A percentile compares a stretch with the other conserved stretches of the same genome.
These are phyloP conservation scores for Ramphastos sulfuratus DNA, from an alignment of 2,113 vertebrate genomes.

Conservation along the genomic window DNA sequence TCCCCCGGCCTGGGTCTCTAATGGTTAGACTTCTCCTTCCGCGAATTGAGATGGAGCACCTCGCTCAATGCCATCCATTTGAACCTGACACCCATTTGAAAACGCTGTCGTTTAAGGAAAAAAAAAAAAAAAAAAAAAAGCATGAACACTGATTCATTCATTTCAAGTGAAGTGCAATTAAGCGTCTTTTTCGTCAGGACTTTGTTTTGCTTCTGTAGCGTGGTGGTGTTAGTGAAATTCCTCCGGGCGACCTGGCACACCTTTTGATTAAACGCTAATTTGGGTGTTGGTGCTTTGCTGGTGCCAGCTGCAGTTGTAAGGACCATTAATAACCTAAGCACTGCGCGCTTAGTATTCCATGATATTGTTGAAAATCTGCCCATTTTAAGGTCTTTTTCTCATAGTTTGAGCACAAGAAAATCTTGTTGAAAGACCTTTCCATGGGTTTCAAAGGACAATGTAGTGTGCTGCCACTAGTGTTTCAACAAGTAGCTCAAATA, in stretches of 20 bases:
- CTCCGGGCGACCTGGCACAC: not conserved
- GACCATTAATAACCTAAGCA: not conserved
- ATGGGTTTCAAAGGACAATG: not conserved
- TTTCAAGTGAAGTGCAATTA: not conserved
- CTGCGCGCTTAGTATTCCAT: rapidly evolving
- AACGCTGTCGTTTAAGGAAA: not conserved
- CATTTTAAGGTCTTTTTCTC: not conserved
- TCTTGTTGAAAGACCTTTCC: not conserved
- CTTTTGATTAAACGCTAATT: not conserved
- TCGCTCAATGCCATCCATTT: not conserved
- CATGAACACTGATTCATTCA: not conserved
- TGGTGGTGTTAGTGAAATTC: not conserved
- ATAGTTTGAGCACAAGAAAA: not conserved
- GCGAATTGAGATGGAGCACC: not conserved
- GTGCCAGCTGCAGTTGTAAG: not conserved
- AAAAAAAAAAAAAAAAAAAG: rapidly evolving
- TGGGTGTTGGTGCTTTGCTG: slow-evolving; percentile 20
- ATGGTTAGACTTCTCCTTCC: not conserved
- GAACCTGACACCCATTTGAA: not conserved
- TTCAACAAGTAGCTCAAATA: not conserved
- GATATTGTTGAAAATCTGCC: not conserved
- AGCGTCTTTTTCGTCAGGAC: not conserved
- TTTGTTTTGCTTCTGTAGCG: not conserved
- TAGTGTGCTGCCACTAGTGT: not conserved
- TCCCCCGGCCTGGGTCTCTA: rapidly evolving